phyloP scores from a whole-genome alignment of 2,113 vertebrate genomes.

The Lucifuga dentata region DNA sequence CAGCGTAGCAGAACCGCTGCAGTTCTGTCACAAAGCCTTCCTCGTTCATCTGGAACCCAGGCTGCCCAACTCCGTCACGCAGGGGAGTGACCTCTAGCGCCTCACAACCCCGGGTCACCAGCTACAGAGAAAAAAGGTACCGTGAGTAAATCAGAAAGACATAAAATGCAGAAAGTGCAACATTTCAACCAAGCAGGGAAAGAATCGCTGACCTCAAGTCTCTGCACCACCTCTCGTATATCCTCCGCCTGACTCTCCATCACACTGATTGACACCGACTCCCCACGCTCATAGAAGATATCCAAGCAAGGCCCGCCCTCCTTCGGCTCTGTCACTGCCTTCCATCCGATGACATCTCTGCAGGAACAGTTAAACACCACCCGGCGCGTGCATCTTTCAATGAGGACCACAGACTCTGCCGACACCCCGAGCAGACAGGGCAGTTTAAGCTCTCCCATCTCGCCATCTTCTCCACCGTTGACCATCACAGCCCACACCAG shows the following conservation, averaged over 20 bases:
- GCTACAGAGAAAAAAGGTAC: slow-evolving; percentile 62
- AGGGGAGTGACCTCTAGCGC: slow-evolving; percentile 88
- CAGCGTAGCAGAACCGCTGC: slow-evolving; percentile 90
- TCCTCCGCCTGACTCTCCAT: slow-evolving; percentile 84
- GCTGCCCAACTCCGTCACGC: slow-evolving; percentile 89
- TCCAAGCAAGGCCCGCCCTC: slow-evolving; percentile 83
- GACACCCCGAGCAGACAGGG: slow-evolving; percentile 89
- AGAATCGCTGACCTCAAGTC: slow-evolving; percentile 85
- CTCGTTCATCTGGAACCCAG: slow-evolving; percentile 89
- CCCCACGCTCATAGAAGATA: slow-evolving; percentile 89
- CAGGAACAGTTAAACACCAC: slow-evolving; percentile 92
- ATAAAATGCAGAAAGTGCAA: not conserved
- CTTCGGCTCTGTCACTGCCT: slow-evolving; percentile 79
- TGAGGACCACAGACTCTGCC: slow-evolving; percentile 88
- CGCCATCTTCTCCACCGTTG: slow-evolving; percentile 53
- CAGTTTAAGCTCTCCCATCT: slow-evolving; percentile 69
- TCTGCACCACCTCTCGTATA: slow-evolving; percentile 87
- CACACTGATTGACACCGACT: slow-evolving; percentile 84
- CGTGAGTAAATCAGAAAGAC: not conserved
- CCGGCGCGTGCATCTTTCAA: slow-evolving; percentile 82
- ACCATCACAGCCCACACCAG: slow-evolving; percentile 89
- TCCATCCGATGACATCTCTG: slow-evolving; percentile 92
- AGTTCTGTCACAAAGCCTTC: slow-evolving; percentile 91
- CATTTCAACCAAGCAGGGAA: not conserved
- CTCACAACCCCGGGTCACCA: slow-evolving; percentile 91